Evolutionary conservation across 2,113 vertebrate species (phyloP), one percentile per base, ranked within the genome.

Genomic region (Pluvialis apricaria): DNA sequence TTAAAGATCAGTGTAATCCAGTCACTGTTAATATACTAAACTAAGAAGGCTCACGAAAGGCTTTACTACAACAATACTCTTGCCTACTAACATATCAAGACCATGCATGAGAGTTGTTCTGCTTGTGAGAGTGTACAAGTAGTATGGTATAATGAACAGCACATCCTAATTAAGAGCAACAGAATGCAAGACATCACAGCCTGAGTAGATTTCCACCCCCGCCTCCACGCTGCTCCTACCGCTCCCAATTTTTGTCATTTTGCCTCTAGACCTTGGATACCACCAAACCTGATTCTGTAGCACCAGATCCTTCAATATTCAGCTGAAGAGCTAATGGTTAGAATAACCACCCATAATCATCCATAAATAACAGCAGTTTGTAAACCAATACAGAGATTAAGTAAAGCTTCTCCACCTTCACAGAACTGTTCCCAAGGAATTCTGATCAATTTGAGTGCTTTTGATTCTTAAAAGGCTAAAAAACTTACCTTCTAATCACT

Each of bases 141-240:
- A 54, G 10, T 15, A 58, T 8, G 52, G 32, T 24, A 32, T 13
- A 75, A 60, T 3, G 9, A 93, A 90, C 10, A 3, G 19, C 4
- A 54, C 3, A 29, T 28, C 68, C 31, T n/a, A 71, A 66, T 25
- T n/a, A 71, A 88, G 92, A 55, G 16, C 11, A 40, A 85, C 25
- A 49, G 38, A 82, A 82, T 11, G 11, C 13, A 58, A 44, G 40
- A 60, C 7, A 19, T 28, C 9, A 16, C 12, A 82, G 28, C 9
- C 22, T 44, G 9, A 40, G 4, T 7, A 10, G 32, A 49, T 51
- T 12, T 28, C 7, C 0, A 2, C 12, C 13, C 4, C 16, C 12
- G 5, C 31, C 29, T 18, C n/a, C 4, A 13, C 4, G 10, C 5
- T 28, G 26, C 19, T 13, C 20, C 38, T 5, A 36, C 13, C 0